These are phyloP conservation scores for Chrysolina americana DNA, from an alignment of 2,888 invertebrate species.

Conservation along the genomic window DNA sequence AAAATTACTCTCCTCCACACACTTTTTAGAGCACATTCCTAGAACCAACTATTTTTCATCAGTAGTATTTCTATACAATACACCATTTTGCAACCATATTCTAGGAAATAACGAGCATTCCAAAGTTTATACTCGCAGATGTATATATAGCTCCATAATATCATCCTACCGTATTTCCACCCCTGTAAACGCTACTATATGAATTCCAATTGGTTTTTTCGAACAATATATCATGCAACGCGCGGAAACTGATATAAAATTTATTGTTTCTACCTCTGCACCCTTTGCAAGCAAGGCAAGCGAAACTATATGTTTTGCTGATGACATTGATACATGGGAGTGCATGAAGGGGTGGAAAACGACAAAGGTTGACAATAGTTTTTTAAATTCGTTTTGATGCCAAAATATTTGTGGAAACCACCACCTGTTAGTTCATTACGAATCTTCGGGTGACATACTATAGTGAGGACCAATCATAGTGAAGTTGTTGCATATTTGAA, in stretches of 20 bases:
- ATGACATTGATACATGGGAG: background rate
- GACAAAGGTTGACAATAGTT: too few species aligned
- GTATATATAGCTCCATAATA: background rate
- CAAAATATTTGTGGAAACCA: background rate
- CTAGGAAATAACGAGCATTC: background rate
- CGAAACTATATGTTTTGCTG: background rate
- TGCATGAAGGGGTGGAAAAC: background rate
- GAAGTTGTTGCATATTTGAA: too few species aligned
- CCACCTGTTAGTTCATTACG: background rate
- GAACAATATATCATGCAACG: background rate
- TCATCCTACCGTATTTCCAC: background rate
- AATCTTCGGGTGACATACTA: background rate
- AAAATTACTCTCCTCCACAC: too few species aligned
- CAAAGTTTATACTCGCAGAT: background rate
- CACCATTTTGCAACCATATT: background rate
- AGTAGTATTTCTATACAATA: too few species aligned
- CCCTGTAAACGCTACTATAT: background rate
- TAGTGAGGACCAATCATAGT: too few species aligned
- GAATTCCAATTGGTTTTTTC: conserved; percentile 8
- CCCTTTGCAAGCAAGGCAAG: background rate
- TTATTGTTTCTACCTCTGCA: conserved; percentile 14
- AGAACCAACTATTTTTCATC: too few species aligned
- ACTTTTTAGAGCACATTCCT: too few species aligned
- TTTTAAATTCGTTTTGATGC: background rate
- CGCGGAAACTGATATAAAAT: conserved; percentile 7